Percentiles rank a stretch among this genome's conserved stretches.
phyloP scores from a whole-genome alignment of 2,113 vertebrate genomes.

The Podocnemis expansa region DNA sequence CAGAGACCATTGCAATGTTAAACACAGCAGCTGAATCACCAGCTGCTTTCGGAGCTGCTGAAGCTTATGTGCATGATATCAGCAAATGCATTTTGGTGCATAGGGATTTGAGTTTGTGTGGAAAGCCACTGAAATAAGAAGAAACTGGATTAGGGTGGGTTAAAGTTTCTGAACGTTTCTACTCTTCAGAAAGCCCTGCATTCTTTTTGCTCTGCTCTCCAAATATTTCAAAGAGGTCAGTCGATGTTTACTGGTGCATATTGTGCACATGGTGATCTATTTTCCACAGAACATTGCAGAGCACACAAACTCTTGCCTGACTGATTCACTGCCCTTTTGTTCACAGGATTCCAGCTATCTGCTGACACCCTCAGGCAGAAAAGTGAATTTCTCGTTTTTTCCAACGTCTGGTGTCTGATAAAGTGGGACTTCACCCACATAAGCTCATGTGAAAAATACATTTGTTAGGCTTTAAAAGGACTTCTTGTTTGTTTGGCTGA shows the following conservation, averaged over 20 bases:
- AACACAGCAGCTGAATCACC: not conserved
- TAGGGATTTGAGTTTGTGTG: not conserved
- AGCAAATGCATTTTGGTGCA: not conserved
- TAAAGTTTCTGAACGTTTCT: not conserved
- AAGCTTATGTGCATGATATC: not conserved
- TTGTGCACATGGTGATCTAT: not conserved
- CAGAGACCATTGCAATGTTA: not conserved
- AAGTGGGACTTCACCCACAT: too few relatives aligned
- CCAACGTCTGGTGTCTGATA: too few relatives aligned
- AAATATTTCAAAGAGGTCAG: not conserved
- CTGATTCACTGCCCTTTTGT: accelerated
- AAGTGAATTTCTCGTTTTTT: slow-evolving; percentile 10
- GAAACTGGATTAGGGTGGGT: accelerated
- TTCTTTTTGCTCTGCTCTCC: not conserved
- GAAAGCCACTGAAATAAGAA: not conserved
- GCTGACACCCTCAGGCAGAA: slow-evolving; percentile 72
- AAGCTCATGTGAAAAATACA: too few relatives aligned
- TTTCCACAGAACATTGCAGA: not conserved
- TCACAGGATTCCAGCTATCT: slow-evolving; percentile 60
- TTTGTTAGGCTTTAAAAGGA: too few relatives aligned
- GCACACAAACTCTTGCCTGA: slow-evolving; percentile 1
- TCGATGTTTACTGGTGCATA: not conserved
- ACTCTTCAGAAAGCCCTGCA: not conserved
- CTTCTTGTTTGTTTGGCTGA: too few relatives aligned
- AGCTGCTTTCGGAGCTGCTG: not conserved